These are phyloP conservation scores for Diaprepes abbreviatus DNA, from an alignment of 2,888 invertebrate species.

Conservation along the genomic window DNA sequence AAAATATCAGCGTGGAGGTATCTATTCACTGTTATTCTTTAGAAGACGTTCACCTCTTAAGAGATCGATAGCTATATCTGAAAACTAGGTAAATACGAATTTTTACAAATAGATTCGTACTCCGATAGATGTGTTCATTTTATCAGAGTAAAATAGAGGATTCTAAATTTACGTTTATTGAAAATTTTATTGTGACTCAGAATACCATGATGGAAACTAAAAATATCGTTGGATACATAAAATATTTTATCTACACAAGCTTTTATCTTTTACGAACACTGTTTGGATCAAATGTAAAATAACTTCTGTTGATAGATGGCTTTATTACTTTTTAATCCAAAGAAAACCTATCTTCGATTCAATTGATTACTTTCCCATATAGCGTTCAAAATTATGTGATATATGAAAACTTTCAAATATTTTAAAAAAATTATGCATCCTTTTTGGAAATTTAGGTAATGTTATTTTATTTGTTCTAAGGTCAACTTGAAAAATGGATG, in stretches of 20 bases:
- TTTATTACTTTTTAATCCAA: no score
- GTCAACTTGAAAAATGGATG: no score
- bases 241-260: neutral
- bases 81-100: constrained; percentile 8
- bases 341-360: no score
- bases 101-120: neutral
- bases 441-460: no score
- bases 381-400: no score
- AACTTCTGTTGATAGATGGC: no score
- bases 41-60: constrained; percentile 22
- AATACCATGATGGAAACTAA: neutral
- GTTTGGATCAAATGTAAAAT: no score
- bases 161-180: no score
- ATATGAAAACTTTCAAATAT: no score
- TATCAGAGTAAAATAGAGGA: neutral
- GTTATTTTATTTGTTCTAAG: no score
- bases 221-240: neutral
- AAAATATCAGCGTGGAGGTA: neutral
- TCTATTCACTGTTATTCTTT: constrained; percentile 6
- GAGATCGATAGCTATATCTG: constrained; percentile 20
- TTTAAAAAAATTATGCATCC: no score
- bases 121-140: neutral
- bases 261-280: neutral
- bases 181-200: neutral
- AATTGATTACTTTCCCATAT: no score